These are phyloP conservation scores for Typhlichthys eigenmanni DNA, from an alignment of 2,797 vertebrate species.

Conservation along the genomic window DNA sequence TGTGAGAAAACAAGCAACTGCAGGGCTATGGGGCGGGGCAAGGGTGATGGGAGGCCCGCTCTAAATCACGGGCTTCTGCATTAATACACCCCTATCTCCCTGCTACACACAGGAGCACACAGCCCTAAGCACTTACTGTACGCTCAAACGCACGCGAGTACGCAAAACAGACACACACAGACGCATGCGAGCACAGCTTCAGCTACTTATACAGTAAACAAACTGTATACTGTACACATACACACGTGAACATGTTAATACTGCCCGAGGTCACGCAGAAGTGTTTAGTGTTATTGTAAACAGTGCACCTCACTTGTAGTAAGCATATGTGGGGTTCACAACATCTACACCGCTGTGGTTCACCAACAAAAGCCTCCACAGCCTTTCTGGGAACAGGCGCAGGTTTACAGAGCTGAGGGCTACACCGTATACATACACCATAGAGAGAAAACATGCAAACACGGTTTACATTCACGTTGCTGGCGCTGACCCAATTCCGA, in stretches of 20 bases:
- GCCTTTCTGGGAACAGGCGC: slow-evolving; percentile 28
- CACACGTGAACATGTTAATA: slow-evolving; percentile 26
- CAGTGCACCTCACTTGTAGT: slow-evolving; percentile 16
- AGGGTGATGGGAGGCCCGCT: slow-evolving; percentile 5
- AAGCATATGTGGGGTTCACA: slow-evolving; percentile 46
- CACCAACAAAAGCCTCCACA: slow-evolving; percentile 3
- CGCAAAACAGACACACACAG: not conserved
- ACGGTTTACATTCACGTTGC: slow-evolving; percentile 41
- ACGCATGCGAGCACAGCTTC: not conserved
- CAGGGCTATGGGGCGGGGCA: slow-evolving; percentile 29
- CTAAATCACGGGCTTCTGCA: slow-evolving; percentile 22
- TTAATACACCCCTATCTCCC: slow-evolving; percentile 29
- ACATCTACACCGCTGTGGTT: slow-evolving; percentile 28
- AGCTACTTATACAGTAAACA: slow-evolving; percentile 9
- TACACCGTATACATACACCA: slow-evolving; percentile 18
- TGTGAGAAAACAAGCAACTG: slow-evolving; percentile 50
- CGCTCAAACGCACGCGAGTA: not conserved
- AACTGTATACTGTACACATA: slow-evolving; percentile 2
- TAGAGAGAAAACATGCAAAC: slow-evolving; percentile 24
- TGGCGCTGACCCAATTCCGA: slow-evolving; percentile 61
- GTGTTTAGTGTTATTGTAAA: slow-evolving; percentile 28
- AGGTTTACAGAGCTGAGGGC: slow-evolving; percentile 27
- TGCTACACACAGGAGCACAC: not conserved
- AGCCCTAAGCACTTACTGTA: not conserved
- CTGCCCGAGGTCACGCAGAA: slow-evolving; percentile 42